Base-by-base conservation (phyloP, 2,113 vertebrate genomes). In the Dromaius novaehollandiae region DNA sequence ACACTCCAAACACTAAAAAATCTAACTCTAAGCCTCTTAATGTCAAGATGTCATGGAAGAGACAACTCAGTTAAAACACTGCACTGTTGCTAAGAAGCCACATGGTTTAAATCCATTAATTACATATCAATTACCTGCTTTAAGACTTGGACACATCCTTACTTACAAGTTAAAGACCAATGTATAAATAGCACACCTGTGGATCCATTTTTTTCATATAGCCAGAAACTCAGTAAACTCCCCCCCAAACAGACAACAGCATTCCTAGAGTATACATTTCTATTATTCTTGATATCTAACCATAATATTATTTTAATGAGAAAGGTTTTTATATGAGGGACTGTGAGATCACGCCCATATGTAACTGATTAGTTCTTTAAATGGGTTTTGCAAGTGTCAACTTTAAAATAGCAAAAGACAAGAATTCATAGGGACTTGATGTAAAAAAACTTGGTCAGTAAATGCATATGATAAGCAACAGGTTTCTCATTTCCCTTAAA, bases 381-480 rank as follows among this genome's bases (percentile, higher is more conserved):
- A 85, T 10, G 24, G 5, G 3, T 74, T 92, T 88, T 56, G 26
- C 60, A 70, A 63, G 19, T 2, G 17, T 64, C 38, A 71, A 34
- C 22, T 85, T 78, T 66, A 61, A 79, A 87, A 61, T 0, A 90
- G 38, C 24, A 38, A 38, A 60, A 38, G 50, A 73, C 12, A 25
- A 75, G 64, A 76, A 58, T 77, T 89, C 25, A 30, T 2, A 24
- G 50, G 32, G n/a, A 53, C 3, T 4, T 3, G 9, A 46, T 5
- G 14, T 28, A 83, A 21, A 90, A 60, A 65, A 87, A 40, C 32
- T 16, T 40, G 46, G 21, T 68, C 16, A 22, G 11, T 8, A 64
- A 64, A 26, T 22, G 78, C 0, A 1, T 19, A 61, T 1, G 8
- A 82, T 2, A 53, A 4, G n/a, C 12, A 70, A 46, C 13, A 50